A percentile compares a stretch with the other conserved stretches of the same genome.
Evolutionary conservation across 2,888 invertebrate genomes (phyloP).

Genomic region (Melanostoma scalare): DNA sequence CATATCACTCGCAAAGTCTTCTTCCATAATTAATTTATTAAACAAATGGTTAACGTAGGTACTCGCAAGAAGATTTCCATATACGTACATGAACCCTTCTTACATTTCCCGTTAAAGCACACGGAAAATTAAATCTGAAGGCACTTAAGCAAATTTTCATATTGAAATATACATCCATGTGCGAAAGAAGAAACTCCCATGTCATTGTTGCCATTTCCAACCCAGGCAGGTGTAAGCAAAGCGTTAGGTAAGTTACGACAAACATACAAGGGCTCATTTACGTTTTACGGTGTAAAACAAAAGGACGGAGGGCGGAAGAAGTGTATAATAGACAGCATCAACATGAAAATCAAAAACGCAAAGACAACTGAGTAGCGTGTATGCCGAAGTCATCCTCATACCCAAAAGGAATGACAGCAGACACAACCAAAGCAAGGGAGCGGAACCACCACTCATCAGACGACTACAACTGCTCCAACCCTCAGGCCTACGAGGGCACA

Average conservation of each 20-base stretch:
- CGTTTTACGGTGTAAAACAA: slow-evolving; percentile 33
- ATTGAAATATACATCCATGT: slow-evolving; percentile 44
- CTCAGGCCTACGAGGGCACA: slow-evolving; percentile 31
- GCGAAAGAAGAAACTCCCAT: slow-evolving; percentile 37
- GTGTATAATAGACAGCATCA: slow-evolving; percentile 67
- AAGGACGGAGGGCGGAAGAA: slow-evolving; percentile 61
- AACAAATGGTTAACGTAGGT: slow-evolving; percentile 28
- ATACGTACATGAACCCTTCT: slow-evolving; percentile 22
- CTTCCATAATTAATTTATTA: slow-evolving; percentile 41
- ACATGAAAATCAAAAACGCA: slow-evolving; percentile 70
- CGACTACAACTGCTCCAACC: neutral
- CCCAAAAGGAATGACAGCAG: slow-evolving; percentile 31
- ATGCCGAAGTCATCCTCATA: neutral
- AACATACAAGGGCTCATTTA: slow-evolving; percentile 58
- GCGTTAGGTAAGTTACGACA: slow-evolving; percentile 43
- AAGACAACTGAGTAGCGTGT: slow-evolving; percentile 54
- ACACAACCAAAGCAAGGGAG: neutral
- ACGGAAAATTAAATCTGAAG: slow-evolving; percentile 66
- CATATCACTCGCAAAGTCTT: slow-evolving; percentile 27
- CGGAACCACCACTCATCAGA: slow-evolving; percentile 9
- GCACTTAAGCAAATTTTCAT: slow-evolving; percentile 67
- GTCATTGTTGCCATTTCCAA: slow-evolving; percentile 51
- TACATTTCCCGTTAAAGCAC: slow-evolving; percentile 43
- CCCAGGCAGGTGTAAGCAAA: slow-evolving; percentile 20
- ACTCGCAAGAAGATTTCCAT: too few species aligned